Conservation (phyloP, 2,888 invertebrate genomes). For the Dryobotodes eremita region DNA sequence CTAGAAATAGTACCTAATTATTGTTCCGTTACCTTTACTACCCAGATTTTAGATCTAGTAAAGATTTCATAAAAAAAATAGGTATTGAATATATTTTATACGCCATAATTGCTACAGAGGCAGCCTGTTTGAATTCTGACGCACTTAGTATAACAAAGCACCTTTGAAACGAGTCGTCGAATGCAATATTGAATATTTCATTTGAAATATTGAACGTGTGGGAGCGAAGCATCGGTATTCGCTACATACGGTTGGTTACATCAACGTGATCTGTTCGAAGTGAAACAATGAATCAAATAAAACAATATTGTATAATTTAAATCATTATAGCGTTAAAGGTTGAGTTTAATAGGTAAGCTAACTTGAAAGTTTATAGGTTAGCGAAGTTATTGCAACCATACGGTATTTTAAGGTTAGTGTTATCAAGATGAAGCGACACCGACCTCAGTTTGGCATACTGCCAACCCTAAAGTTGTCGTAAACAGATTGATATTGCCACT, state of each 20-base stretch:
- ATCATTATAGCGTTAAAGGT: slow-evolving; percentile 35
- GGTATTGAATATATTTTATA: slow-evolving; percentile 10
- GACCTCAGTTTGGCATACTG: slow-evolving; percentile 14
- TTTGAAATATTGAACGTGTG: slow-evolving; percentile 81
- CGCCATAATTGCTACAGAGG: slow-evolving; percentile 27
- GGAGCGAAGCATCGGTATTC: slow-evolving; percentile 61
- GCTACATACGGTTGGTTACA: slow-evolving; percentile 59
- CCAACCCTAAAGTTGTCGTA: slow-evolving; percentile 29
- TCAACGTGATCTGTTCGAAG: slow-evolving; percentile 33
- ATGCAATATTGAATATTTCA: slow-evolving; percentile 84
- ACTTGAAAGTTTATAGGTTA: not conserved
- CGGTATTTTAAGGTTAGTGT: slow-evolving; percentile 9
- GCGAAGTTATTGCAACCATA: slow-evolving; percentile 10
- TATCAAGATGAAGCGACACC: slow-evolving; percentile 21
- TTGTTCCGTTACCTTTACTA: slow-evolving; percentile 7
- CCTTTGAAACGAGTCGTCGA: slow-evolving; percentile 64
- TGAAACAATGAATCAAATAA: slow-evolving; percentile 73
- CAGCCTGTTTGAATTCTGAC: slow-evolving; percentile 44
- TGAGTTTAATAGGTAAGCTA: not conserved
- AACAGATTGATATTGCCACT: slow-evolving; percentile 44
- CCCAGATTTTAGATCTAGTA: not conserved
- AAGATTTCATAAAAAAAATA: not conserved
- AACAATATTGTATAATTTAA: slow-evolving; percentile 65
- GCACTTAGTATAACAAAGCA: slow-evolving; percentile 50
- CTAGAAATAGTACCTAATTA: slow-evolving; percentile 15